A percentile compares a stretch with the other conserved stretches of the same genome.
Conservation (phyloP, 2,797 vertebrate species). For the Liparis tanakae region DNA sequence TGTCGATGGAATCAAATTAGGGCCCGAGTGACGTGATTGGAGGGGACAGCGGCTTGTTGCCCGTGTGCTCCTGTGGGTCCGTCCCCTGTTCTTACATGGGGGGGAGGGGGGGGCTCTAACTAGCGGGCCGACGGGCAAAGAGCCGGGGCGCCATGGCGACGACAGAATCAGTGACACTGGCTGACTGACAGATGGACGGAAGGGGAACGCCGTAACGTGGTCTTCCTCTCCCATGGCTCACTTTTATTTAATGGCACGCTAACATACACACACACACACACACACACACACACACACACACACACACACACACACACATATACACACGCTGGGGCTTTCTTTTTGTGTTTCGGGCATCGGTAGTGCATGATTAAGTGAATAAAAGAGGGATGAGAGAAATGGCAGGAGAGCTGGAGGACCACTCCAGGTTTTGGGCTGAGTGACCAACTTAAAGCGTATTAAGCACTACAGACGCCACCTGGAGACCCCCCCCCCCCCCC, state of each 20-base stretch:
- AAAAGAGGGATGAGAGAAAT: slow-evolving; percentile 51
- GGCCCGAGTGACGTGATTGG: slow-evolving; percentile 71
- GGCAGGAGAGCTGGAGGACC: slow-evolving; percentile 42
- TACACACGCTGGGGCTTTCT: slow-evolving; percentile 31
- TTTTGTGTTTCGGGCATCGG: slow-evolving; percentile 48
- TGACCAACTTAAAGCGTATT: slow-evolving; percentile 65
- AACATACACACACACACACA: slow-evolving; percentile 10
- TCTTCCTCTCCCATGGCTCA: slow-evolving; percentile 32
- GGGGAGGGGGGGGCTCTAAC: slow-evolving; percentile 51
- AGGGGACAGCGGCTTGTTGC: slow-evolving; percentile 68
- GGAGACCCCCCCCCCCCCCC: neutral
- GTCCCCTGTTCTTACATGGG: slow-evolving; percentile 54
- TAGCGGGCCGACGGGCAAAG: slow-evolving; percentile 67
- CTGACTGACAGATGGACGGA: slow-evolving; percentile 54
- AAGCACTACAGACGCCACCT: slow-evolving; percentile 31
- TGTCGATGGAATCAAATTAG: slow-evolving; percentile 75
- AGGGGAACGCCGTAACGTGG: slow-evolving; percentile 9
- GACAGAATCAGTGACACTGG: slow-evolving; percentile 43
- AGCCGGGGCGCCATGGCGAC: slow-evolving; percentile 61
- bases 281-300: slow-evolving; percentile 15
- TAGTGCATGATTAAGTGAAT: slow-evolving; percentile 59
- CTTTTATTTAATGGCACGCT: slow-evolving; percentile 21
- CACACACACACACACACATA: slow-evolving; percentile 20
- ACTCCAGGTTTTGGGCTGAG: slow-evolving; percentile 29
- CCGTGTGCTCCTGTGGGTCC: slow-evolving; percentile 42